These are phyloP conservation scores for Cantharis flavilabris DNA, from an alignment of 2,888 invertebrate species.

Conservation along the genomic window DNA sequence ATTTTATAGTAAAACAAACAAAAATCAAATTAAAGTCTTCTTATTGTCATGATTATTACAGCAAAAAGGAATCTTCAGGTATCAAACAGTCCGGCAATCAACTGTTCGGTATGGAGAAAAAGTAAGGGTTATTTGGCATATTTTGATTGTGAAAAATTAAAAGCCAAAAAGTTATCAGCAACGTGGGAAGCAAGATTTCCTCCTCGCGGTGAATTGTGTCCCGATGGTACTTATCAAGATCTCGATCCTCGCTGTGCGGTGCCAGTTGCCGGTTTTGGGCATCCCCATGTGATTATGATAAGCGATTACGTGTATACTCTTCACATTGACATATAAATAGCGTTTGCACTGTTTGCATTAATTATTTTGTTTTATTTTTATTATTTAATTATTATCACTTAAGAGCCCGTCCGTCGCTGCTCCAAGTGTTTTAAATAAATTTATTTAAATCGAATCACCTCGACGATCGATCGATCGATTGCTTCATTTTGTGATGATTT, in stretches of 20 bases:
- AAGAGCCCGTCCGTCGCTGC: too few species aligned
- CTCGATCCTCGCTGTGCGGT: constrained; percentile 27
- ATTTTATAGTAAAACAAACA: neutral
- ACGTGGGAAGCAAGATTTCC: constrained; percentile 30
- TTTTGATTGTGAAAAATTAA: constrained; percentile 8
- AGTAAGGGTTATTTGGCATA: constrained; percentile 14
- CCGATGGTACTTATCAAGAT: constrained; percentile 12
- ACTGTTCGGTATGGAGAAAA: constrained; percentile 11
- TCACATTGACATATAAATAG: constrained; percentile 14
- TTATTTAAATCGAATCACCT: too few species aligned
- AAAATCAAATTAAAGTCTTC: neutral
- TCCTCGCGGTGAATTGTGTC: neutral
- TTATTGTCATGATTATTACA: constrained; percentile 4
- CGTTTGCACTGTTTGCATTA: too few species aligned
- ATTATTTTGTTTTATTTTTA: neutral
- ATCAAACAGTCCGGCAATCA: constrained; percentile 3
- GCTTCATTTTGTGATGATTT: too few species aligned
- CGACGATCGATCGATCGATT: too few species aligned
- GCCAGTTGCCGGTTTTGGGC: constrained; percentile 27
- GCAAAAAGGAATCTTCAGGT: neutral
- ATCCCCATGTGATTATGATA: constrained; percentile 32
- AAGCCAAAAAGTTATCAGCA: constrained; percentile 6
- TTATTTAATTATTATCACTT: neutral
- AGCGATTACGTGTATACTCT: constrained; percentile 30
- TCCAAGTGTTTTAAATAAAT: too few species aligned